phyloP scores from a whole-genome alignment of 2,888 invertebrate species.

The Venusia cambrica region DNA sequence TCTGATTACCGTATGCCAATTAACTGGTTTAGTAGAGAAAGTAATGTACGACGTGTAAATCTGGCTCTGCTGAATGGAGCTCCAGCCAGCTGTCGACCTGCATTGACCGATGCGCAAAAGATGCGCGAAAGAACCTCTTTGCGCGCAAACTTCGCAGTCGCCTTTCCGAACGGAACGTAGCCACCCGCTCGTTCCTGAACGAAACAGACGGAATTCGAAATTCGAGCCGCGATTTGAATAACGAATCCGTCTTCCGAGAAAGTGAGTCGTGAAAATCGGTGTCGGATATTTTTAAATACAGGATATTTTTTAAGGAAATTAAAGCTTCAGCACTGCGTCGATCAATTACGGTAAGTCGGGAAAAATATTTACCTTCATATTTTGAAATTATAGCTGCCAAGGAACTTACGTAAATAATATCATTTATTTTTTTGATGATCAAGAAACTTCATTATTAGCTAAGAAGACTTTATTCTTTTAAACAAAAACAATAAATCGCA shows the following conservation, averaged over 20 bases:
- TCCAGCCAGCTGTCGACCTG: slow-evolving; percentile 36
- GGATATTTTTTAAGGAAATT: slow-evolving; percentile 47
- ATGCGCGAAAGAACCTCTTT: slow-evolving; percentile 58
- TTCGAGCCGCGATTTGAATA: slow-evolving; percentile 38
- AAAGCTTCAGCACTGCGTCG: slow-evolving; percentile 44
- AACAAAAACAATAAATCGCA: slow-evolving; percentile 14
- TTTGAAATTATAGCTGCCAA: no score
- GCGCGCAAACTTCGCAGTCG: slow-evolving; percentile 53
- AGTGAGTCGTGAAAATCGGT: slow-evolving; percentile 61
- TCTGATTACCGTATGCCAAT: background rate
- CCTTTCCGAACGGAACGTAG: slow-evolving; percentile 57
- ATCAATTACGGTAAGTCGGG: slow-evolving; percentile 59
- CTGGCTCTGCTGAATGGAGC: slow-evolving; percentile 18
- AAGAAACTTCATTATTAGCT: no score
- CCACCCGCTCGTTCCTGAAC: slow-evolving; percentile 48
- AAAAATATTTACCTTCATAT: background rate
- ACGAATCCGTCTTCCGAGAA: slow-evolving; percentile 40
- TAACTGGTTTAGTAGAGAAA: slow-evolving; percentile 4
- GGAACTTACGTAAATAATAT: slow-evolving; percentile 2
- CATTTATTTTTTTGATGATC: slow-evolving; percentile 17
- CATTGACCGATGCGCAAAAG: slow-evolving; percentile 57
- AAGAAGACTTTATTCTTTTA: slow-evolving; percentile 17
- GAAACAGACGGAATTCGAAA: slow-evolving; percentile 32
- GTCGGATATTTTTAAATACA: slow-evolving; percentile 46
- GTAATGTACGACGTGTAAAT: slow-evolving; percentile 31